A percentile compares a stretch with the other conserved stretches of the same genome.
Conservation (phyloP, 2,888 invertebrate species). For the Agrypnus murinus region DNA sequence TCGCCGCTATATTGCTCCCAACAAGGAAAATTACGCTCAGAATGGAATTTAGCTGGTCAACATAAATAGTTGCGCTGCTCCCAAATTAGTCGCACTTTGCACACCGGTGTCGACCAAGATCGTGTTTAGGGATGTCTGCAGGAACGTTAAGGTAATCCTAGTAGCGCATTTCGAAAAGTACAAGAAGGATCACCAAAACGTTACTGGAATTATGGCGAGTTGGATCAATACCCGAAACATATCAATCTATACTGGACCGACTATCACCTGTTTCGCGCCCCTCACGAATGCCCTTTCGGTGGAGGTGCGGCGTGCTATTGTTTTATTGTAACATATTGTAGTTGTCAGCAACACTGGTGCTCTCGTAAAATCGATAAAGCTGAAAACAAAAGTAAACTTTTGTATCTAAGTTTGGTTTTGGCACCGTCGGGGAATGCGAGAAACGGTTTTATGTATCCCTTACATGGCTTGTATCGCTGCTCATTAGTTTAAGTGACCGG, state of each 20-base stretch:
- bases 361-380: conserved; percentile 30
- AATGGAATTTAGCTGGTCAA: conserved; percentile 58
- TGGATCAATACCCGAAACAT: conserved; percentile 26
- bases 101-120: conserved; percentile 17
- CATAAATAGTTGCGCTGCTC: conserved; percentile 52
- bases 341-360: conserved; percentile 26
- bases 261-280: conserved; percentile 27
- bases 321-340: conserved; percentile 31
- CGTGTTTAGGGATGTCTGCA: conserved; percentile 25
- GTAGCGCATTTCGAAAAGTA: conserved; percentile 6
- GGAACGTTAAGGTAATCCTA: conserved; percentile 5
- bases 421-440: conserved; percentile 8
- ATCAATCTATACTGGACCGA: conserved; percentile 29
- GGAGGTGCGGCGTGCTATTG: conserved; percentile 29
- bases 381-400: conserved; percentile 33
- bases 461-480: conserved; percentile 19
- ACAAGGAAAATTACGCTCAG: conserved; percentile 55
- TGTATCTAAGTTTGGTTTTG: conserved; percentile 27
- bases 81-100: conserved; percentile 41
- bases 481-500: conserved; percentile 40
- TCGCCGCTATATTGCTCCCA: conserved; percentile 57
- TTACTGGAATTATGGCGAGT: conserved; percentile 14
- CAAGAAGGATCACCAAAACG: conserved; percentile 12
- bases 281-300: conserved; percentile 23
- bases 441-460: conserved; percentile 19